phyloP scores from a whole-genome alignment of 2,113 vertebrate genomes.

The Phainopepla nitens region DNA sequence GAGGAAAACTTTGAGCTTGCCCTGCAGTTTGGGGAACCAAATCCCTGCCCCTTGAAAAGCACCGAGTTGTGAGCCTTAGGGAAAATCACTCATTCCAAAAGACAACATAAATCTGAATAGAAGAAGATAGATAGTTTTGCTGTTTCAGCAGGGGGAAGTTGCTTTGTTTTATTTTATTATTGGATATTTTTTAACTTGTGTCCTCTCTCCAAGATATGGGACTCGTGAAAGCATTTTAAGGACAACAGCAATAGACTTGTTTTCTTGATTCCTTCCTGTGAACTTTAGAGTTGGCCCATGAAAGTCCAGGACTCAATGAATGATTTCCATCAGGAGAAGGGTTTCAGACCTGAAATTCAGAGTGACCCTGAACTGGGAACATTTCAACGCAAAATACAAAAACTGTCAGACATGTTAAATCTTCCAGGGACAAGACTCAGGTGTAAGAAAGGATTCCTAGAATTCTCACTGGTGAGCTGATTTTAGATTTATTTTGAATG shows the following conservation, averaged over 20 bases:
- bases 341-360: neutral
- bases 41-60: neutral
- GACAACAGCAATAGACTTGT: neutral
- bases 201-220: neutral
- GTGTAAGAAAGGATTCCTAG: neutral
- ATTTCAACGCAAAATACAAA: neutral
- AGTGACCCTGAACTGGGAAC: neutral
- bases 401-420: neutral
- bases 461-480: neutral
- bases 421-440: neutral
- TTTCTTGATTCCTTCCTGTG: neutral
- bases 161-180: neutral
- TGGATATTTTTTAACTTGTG: neutral
- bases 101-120: neutral
- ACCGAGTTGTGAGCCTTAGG: neutral
- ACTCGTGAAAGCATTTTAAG: neutral
- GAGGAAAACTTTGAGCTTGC: neutral
- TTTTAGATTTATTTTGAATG: neutral
- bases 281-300: neutral
- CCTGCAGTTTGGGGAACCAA: neutral
- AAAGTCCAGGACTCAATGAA: neutral
- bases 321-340: neutral
- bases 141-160: neutral
- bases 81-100: neutral
- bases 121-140: neutral